Evolutionary conservation across 1,140 invertebrate genomes (phyloP), one percentile per base, ranked within the genome.

Genomic region (Sesamia nonagrioides): DNA sequence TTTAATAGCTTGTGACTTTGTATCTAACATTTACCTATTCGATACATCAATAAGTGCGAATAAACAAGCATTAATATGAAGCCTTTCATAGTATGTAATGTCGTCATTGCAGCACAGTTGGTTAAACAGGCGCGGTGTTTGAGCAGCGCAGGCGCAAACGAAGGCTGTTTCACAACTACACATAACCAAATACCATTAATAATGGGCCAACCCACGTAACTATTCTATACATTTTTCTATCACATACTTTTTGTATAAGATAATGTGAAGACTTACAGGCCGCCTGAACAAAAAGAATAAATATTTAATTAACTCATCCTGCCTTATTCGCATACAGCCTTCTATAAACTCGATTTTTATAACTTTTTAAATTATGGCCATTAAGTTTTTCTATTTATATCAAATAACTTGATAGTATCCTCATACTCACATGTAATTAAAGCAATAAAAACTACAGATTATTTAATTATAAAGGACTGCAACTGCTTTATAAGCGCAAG

Each of bases 101-200:
- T 40, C 73, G 73, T 73, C 71, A 58, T 35, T 58, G 2, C 18
- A 21, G 45, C 35, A 76, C 73, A 76, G 73, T 63, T 76, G 73
- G 58, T 63, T 27, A 76, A 76, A 76, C 37, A 74, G 37, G 52
- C 54, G 37, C 60, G 50, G 50, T 60, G 72, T 74, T 74, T 74
- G 56, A 52, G 18, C 33, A 37, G 40, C 71, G 71, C 15, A 58
- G 42, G 37, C 52, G 78, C 75, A 83, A 21, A 52, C 78, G 76
- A 78, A 78, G 69, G 76, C 61, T 74, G 73, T 79, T 82, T 61
- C 74, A 58, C 68, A 79, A 79, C 61, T 58, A 68, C 69, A 77
- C 48, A 37, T 79, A 72, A 73, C 77, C 77, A 76, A 68, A 76
- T 72, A 71, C 48, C 48, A 76, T 18, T 73, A 76, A 66, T 79